These are phyloP conservation scores for Lophura swinhoii DNA, from an alignment of 2,797 vertebrate species.

Conservation along the genomic window DNA sequence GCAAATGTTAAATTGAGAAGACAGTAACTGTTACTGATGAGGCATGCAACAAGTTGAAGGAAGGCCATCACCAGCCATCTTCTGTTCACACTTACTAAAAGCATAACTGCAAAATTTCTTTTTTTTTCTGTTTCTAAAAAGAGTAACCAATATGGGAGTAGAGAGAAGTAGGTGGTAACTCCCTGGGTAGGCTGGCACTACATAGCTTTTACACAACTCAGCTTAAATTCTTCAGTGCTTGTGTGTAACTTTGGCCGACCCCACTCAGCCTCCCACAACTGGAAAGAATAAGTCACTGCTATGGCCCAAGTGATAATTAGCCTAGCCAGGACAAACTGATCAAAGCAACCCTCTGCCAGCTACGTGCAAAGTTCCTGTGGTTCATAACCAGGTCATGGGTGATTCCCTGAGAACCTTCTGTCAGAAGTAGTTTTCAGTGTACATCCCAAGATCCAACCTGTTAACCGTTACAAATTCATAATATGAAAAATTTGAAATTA, in stretches of 20 bases:
- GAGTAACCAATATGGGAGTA: neutral
- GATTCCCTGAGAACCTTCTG: neutral
- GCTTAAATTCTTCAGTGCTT: neutral
- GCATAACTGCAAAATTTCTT: neutral
- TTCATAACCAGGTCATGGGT: neutral
- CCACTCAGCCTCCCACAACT: neutral
- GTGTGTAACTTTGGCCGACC: neutral
- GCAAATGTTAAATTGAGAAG: neutral
- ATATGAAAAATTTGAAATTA: neutral
- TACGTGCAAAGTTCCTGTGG: neutral
- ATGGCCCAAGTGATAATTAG: neutral
- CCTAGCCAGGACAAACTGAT: neutral
- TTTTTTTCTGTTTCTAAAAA: neutral
- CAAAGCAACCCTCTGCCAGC: neutral
- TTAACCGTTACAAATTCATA: neutral
- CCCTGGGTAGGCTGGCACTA: neutral
- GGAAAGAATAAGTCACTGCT: neutral
- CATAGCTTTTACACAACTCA: neutral
- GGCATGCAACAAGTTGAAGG: neutral
- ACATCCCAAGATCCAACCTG: neutral
- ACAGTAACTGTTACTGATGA: neutral
- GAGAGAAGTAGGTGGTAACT: neutral
- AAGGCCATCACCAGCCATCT: neutral
- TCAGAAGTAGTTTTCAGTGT: neutral
- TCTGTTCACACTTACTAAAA: neutral